phyloP scores from a whole-genome alignment of 2,888 invertebrate species.

The Acrobasis suavella region DNA sequence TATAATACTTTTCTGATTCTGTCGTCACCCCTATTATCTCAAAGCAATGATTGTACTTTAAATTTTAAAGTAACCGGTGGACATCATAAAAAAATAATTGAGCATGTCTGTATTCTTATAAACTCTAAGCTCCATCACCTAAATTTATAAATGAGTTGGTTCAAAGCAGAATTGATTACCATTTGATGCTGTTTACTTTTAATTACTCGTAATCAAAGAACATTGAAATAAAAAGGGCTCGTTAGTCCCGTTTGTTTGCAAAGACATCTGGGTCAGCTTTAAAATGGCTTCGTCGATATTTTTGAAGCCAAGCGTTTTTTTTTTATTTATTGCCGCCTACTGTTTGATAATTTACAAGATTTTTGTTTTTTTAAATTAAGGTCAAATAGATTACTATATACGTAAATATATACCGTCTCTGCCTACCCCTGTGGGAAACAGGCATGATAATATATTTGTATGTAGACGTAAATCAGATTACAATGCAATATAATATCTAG shows the following conservation, averaged over 20 bases:
- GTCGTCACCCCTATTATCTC: too few relatives aligned
- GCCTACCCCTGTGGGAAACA: too few relatives aligned
- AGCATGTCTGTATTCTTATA: neutral
- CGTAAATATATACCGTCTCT: too few relatives aligned
- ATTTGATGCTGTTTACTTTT: constrained; percentile 12
- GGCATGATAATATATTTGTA: too few relatives aligned
- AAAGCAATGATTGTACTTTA: neutral
- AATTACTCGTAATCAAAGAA: neutral
- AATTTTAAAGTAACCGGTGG: neutral
- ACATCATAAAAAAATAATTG: too few relatives aligned
- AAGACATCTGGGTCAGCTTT: neutral
- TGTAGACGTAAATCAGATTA: too few relatives aligned
- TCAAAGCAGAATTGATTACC: neutral
- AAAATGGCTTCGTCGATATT: neutral
- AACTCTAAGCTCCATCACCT: neutral
- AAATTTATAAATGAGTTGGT: neutral
- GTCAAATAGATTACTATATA: too few relatives aligned
- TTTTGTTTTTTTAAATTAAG: too few relatives aligned
- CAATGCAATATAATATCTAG: too few relatives aligned
- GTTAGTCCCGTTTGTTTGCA: neutral
- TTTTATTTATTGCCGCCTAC: too few relatives aligned
- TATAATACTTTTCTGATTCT: too few relatives aligned
- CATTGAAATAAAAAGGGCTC: neutral
- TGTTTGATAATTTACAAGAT: too few relatives aligned
- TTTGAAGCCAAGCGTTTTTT: neutral